Conservation (phyloP, 2,113 vertebrate species). For the Triplophysa dalaica region DNA sequence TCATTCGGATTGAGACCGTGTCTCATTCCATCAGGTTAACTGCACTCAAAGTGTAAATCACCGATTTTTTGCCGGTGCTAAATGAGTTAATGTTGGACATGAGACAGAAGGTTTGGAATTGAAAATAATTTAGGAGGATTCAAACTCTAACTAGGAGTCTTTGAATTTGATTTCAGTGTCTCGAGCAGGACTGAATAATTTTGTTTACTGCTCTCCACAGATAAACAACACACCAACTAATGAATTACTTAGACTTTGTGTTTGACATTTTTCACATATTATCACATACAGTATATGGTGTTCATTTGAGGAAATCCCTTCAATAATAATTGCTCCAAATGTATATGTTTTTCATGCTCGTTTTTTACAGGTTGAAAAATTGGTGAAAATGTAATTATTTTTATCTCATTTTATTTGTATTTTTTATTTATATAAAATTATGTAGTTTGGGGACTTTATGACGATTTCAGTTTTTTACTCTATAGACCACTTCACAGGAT, state of each 20-base stretch:
- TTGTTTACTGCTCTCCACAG: not conserved
- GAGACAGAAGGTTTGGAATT: not conserved
- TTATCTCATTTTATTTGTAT: no score
- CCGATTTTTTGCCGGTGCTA: not conserved
- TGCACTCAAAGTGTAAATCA: not conserved
- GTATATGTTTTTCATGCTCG: no score
- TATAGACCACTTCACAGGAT: no score
- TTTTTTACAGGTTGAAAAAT: not conserved
- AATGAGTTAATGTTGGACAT: not conserved
- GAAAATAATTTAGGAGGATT: not conserved
- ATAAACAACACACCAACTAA: not conserved
- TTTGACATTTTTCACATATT: constrained; percentile 10
- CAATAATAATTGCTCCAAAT: not conserved
- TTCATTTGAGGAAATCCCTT: not conserved
- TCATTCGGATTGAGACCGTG: constrained; percentile 41
- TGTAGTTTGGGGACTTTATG: no score
- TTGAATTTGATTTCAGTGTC: not conserved
- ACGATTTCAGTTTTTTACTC: no score
- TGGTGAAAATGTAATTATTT: no score
- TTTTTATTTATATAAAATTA: no score
- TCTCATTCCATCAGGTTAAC: constrained; percentile 14
- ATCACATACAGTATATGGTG: not conserved
- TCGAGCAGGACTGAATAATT: not conserved
- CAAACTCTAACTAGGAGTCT: not conserved
- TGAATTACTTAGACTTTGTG: not conserved